Conservation (phyloP, 1,140 invertebrate species). For the Orchestia grillus region DNA sequence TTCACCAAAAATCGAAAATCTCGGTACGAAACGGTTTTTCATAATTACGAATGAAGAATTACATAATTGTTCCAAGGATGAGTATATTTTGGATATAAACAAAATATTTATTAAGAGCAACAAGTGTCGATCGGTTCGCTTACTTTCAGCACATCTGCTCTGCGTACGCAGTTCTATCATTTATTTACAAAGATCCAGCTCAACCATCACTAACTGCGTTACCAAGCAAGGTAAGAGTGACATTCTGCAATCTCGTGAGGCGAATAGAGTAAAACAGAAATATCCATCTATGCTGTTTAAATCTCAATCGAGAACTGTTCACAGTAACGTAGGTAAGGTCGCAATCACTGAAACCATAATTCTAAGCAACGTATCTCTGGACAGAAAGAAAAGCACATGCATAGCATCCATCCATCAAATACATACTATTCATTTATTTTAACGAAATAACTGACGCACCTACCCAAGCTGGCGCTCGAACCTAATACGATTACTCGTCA, state of each 20-base stretch:
- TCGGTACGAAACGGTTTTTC: too few relatives aligned
- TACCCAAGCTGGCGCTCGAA: neutral
- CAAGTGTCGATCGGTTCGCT: constrained; percentile 39
- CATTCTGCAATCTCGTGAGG: neutral
- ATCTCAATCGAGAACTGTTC: neutral
- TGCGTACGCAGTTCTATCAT: neutral
- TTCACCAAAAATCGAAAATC: too few relatives aligned
- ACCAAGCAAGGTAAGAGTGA: neutral
- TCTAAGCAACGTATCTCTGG: neutral
- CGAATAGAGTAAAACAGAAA: neutral
- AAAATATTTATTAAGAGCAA: constrained; percentile 56
- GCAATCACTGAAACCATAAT: neutral
- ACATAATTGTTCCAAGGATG: neutral
- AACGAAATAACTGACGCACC: neutral
- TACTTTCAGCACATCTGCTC: neutral
- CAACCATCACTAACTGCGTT: neutral
- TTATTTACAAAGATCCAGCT: neutral
- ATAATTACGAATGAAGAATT: neutral
- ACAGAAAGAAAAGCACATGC: neutral
- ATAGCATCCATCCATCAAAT: neutral
- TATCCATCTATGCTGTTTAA: neutral
- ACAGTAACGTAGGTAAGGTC: neutral
- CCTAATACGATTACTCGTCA: neutral
- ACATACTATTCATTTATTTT: neutral
- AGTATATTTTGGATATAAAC: neutral